Base-by-base conservation (phyloP, 2,888 invertebrate species). In the Odontocerum albicorne region DNA sequence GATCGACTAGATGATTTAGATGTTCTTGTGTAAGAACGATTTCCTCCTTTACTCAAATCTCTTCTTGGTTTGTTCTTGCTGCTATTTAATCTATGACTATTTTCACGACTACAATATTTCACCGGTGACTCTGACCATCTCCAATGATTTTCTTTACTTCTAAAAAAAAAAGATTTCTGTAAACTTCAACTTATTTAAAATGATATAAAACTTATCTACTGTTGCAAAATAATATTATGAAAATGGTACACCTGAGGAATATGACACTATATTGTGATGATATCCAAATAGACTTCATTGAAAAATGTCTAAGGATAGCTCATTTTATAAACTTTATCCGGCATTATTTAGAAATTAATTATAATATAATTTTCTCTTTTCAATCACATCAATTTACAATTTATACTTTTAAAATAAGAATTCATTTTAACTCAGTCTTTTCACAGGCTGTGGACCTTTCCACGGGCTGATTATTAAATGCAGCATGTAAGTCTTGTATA, bases 91-190 rank as follows among this genome's bases (percentile, higher is more conserved):
- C 38, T 44, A 7, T 27, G 22, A 21, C 12, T 33, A 10, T 13
- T 10, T 49, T 10, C 3, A 15, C 39, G 21, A 15, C 21, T 38
- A 22, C 39, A 49, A 20, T 47, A 15, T 36, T 22, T 27, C 39
- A 22, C 44, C 6, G 59, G 57, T 19, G 61, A 55, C 31, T 62
- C 59, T 20, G 61, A 62, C 61, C 61, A 62, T 38, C 61, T 49
- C 61, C 61, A 62, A 42, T 57, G 36, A 19, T 55, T 55, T 46
- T 59, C 59, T 43, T 46, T 55, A 36, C 50, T 52, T 20, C 61
- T 62, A 32, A 6, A 55, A 57, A 7, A 13, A 36, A 36, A 36
- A 12, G 6, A 36, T 12, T 8, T 36, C 15, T 7, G n/a, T 36
- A 12, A 12, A 19, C 7, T 6, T 13, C 12, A 12, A 40, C 4